Evolutionary conservation across 2,797 vertebrate species (phyloP), one percentile per base, ranked within the genome.

Genomic region (Phrynocephalus vlangalii): DNA sequence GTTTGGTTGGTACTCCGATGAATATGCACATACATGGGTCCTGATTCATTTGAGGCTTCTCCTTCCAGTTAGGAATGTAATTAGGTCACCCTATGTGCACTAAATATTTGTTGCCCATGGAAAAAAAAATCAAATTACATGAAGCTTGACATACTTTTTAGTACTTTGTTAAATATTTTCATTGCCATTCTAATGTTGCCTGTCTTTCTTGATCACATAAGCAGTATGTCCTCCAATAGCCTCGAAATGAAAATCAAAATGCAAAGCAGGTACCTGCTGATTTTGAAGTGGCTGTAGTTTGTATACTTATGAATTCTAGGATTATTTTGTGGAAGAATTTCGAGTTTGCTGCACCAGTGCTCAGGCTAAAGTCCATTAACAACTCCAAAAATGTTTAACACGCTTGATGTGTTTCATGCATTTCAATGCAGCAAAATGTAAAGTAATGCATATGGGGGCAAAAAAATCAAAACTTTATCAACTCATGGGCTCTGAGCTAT

Each of bases 291-390:
- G 10, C 76, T 86, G 85, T 86, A 83, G 80, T 28, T 81, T 63
- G 13, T 30, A 11, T 88, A 83, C 89, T 82, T 60, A 70, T 76
- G 38, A 84, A 50, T 84, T 48, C 63, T n/a, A 50, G 11, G 1
- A 70, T 70, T 88, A 78, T 88, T 71, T 86, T 88, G 75, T 72
- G 1, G 68, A 79, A 87, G 44, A 85, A 88, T 82, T 90, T 28
- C 81, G 91, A 73, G 66, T 72, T 90, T 0, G 0, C 30, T 88
- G 80, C 67, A 79, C 0, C 7, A 83, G 28, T 87, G 71, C 24
- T 91, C 52, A 84, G 90, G 26, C 82, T 90, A 88, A 88, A 91
- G 79, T 8, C 72, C 84, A 50, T 73, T 67, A 68, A 80, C 33
- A 33, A 33, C 6, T 0, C 44, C 75, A 82, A 89, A 85, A 82